A percentile compares a stretch with the other conserved stretches of the same genome.
These are phyloP conservation scores for Chloroceryle amazona DNA, from an alignment of 2,797 vertebrate species.

Conservation along the genomic window DNA sequence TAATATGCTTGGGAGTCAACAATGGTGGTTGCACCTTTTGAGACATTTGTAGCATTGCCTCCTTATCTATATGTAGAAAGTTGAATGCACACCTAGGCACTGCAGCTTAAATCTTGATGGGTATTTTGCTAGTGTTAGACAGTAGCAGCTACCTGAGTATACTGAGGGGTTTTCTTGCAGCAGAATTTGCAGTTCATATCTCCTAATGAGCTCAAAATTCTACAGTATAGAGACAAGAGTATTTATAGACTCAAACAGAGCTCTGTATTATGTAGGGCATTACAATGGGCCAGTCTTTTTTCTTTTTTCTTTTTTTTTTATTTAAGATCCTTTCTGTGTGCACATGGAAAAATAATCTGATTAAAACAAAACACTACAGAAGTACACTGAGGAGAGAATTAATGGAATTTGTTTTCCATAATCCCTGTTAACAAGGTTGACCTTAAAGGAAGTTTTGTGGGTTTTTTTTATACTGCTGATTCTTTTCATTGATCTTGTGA, in stretches of 20 bases:
- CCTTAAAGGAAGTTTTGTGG: conserved; percentile 23
- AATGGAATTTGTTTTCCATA: conserved; percentile 52
- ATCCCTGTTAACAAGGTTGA: conserved; percentile 59
- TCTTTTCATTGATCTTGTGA: conserved; percentile 43
- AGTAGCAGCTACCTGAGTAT: background rate
- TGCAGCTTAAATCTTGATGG: background rate
- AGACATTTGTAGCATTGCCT: background rate
- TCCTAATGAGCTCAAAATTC: conserved; percentile 21
- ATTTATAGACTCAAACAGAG: conserved; percentile 52
- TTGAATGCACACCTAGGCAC: background rate
- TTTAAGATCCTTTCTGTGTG: conserved; percentile 24
- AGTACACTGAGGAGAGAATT: conserved; percentile 40
- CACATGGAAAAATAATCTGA: conserved; percentile 61
- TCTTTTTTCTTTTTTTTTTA: background rate
- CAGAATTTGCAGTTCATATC: background rate
- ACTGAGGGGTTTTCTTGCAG: background rate
- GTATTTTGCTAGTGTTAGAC: background rate
- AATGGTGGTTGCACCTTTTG: background rate
- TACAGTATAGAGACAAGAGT: background rate
- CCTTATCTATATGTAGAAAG: background rate
- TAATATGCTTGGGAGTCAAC: background rate
- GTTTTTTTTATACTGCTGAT: background rate
- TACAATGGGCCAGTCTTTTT: conserved; percentile 37
- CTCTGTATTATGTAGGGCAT: conserved; percentile 28
- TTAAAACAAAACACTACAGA: conserved; percentile 51